A percentile compares a stretch with the other conserved stretches of the same genome.
phyloP scores from a whole-genome alignment of 2,888 invertebrate species.

The Tetrapedia diversipes region DNA sequence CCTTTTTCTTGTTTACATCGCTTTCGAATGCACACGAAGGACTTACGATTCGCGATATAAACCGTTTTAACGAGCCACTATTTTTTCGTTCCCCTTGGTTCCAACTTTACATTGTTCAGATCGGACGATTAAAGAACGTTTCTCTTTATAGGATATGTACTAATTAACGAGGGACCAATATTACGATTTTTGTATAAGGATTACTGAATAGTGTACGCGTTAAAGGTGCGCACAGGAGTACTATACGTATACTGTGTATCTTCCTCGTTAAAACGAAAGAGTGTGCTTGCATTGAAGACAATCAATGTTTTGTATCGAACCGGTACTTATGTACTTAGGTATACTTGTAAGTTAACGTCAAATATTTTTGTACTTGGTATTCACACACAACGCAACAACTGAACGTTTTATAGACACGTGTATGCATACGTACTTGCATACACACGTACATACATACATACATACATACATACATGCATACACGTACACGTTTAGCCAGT shows the following conservation, averaged over 20 bases:
- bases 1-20: too few species aligned
- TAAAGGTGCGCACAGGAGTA: neutral
- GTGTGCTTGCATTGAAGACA: slow-evolving; percentile 36
- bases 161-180: slow-evolving; percentile 50
- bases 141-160: slow-evolving; percentile 8
- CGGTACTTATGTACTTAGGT: slow-evolving; percentile 49
- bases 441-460: too few species aligned
- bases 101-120: slow-evolving; percentile 13
- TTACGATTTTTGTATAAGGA: slow-evolving; percentile 19
- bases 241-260: neutral
- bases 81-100: slow-evolving; percentile 2
- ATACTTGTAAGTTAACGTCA: slow-evolving; percentile 61
- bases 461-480: slow-evolving; percentile 13
- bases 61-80: neutral
- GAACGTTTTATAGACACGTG: slow-evolving; percentile 42
- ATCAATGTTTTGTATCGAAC: slow-evolving; percentile 49
- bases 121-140: neutral
- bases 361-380: slow-evolving; percentile 66
- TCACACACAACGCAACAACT: slow-evolving; percentile 47
- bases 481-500: slow-evolving; percentile 38
- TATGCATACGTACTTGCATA: too few species aligned
- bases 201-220: slow-evolving; percentile 27
- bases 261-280: slow-evolving; percentile 23
- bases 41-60: too few species aligned
- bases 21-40: slow-evolving; percentile 34